Percentiles rank a stretch among this genome's conserved stretches.
Evolutionary conservation across 2,797 vertebrate genomes (phyloP).

Genomic region (Ciconia nigra): DNA sequence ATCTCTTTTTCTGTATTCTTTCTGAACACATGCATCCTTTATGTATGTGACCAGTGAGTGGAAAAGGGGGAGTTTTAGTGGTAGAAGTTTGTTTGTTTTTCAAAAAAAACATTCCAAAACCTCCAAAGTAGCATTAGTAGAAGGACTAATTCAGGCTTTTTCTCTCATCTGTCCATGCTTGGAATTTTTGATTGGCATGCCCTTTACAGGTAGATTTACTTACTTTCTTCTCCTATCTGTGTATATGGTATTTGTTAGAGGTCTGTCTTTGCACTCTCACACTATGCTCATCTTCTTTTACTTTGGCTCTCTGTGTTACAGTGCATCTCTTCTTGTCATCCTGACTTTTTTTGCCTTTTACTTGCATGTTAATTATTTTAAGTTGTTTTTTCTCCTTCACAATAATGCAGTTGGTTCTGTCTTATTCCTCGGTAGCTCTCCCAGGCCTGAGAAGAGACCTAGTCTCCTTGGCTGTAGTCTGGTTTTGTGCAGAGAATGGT

Average conservation of each 20-base stretch:
- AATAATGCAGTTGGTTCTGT: neutral
- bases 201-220: neutral
- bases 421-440: neutral
- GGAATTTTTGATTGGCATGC: neutral
- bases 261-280: neutral
- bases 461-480: neutral
- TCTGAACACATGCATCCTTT: neutral
- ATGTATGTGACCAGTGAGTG: neutral
- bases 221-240: neutral
- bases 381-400: neutral
- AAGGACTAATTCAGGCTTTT: neutral
- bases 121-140: neutral
- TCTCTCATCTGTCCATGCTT: neutral
- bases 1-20: neutral
- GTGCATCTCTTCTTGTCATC: neutral
- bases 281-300: neutral
- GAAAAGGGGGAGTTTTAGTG: neutral
- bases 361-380: neutral
- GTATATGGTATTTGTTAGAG: neutral
- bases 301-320: neutral
- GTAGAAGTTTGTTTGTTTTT: neutral
- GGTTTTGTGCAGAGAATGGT: neutral
- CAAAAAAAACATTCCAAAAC: neutral
- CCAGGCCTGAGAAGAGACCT: neutral
- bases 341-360: neutral